These are phyloP conservation scores for Chironex yamaguchii DNA, from an alignment of 30 jellyfish, hydroid and myxozoan species.

Conservation along the genomic window DNA sequence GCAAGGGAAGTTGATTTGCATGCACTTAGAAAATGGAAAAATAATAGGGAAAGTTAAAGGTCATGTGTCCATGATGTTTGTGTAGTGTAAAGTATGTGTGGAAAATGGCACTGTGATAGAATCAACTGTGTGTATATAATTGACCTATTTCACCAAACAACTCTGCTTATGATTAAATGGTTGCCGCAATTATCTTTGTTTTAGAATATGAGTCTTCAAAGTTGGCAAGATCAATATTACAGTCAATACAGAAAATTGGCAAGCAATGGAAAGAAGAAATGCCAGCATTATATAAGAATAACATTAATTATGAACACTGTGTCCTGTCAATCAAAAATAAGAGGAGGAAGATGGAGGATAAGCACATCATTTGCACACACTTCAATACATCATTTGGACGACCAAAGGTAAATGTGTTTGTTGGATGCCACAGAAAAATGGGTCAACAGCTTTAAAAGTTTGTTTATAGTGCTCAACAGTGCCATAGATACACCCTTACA, in stretches of 20 bases:
- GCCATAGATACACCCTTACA: too few relatives aligned
- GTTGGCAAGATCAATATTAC: conserved; percentile 63
- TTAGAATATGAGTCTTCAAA: conserved; percentile 74
- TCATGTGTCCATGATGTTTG: too few relatives aligned
- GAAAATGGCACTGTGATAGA: too few relatives aligned
- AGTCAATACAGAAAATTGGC: conserved; percentile 13
- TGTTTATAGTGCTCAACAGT: too few relatives aligned
- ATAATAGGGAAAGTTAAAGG: too few relatives aligned
- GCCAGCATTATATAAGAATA: conserved; percentile 24
- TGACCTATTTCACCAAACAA: too few relatives aligned
- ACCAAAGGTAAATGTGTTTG: conserved; percentile 64
- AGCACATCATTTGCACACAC: conserved; percentile 68
- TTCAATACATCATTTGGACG: conserved; percentile 67
- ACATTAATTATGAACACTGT: conserved; percentile 28
- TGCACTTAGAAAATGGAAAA: too few relatives aligned
- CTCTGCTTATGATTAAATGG: neutral
- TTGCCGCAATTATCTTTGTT: neutral
- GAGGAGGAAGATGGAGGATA: conserved; percentile 92
- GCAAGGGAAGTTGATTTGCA: too few relatives aligned
- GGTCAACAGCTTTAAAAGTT: too few relatives aligned
- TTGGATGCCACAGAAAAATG: too few relatives aligned
- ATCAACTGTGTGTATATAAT: too few relatives aligned
- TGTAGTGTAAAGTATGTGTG: too few relatives aligned
- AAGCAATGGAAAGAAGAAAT: conserved; percentile 34
- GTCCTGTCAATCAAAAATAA: conserved; percentile 69